Base-by-base conservation (phyloP, 2,888 invertebrate genomes). In the Andrena trimmerana region DNA sequence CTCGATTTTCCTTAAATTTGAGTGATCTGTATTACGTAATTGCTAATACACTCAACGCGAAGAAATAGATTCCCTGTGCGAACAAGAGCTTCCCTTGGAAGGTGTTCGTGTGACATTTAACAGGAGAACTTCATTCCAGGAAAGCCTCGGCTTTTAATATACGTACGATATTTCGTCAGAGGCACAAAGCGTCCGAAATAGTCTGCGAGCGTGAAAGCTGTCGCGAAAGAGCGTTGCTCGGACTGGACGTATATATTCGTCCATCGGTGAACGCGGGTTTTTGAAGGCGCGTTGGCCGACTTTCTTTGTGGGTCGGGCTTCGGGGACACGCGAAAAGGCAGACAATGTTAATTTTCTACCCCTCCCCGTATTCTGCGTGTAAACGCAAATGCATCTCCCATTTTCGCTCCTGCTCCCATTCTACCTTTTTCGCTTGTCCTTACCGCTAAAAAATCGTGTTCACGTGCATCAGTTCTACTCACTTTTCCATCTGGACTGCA, bases 401-500 rank as follows among this genome's bases (percentile, higher is more conserved):
- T 20, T 27, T 27, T 24, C 20, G 10, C 20, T 36, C 16, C 31
- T 3, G n/a, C 5, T n/a, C 31, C 20, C 4, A 8, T 20, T 10
- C 27, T 5, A 16, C 24, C 5, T 3, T 10, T 20, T 29, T 59
- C 52, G 36, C 48, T 42, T 59, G 54, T 50, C 20, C 59, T 74
- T 77, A 50, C 59, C 13, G 24, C 7, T 33, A 42, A 62, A 62
- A 57, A 74, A 29, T 42, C 50, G 52, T n/a, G 36, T 29, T 27
- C 60, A 54, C 52, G 13, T 69, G 57, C 62, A 24, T 77, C 48
- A 67, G 16, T 76, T 62, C 54, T 85, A 93, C 95, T 95, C 94
- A 97, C 97, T 96, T 97, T 97, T 93, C 97, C 97, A 94, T 96
- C 96, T 94, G 96, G 96, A 94, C 97, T 97, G 96, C 97, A 97